Percentiles rank a stretch among this genome's conserved stretches.
phyloP scores from a whole-genome alignment of 1,140 invertebrate genomes.

The Temnothorax curvispinosus region DNA sequence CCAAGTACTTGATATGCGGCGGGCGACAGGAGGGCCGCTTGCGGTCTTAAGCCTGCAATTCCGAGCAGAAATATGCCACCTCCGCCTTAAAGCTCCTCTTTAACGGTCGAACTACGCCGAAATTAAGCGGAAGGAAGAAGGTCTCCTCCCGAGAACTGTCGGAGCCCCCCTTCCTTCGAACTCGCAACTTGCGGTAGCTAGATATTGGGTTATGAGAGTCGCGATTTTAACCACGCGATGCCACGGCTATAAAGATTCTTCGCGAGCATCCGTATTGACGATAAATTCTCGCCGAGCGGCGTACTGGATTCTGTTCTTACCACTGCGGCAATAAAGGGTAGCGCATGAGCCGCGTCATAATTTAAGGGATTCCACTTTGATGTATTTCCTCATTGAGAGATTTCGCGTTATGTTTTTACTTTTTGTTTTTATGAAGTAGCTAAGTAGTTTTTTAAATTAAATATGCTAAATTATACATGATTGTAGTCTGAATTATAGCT shows the following conservation, averaged over 20 bases:
- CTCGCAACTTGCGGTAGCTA: slow-evolving; percentile 26
- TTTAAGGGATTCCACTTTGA: slow-evolving; percentile 45
- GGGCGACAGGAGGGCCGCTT: slow-evolving; percentile 62
- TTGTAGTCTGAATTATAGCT: background rate
- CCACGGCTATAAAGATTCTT: slow-evolving; percentile 40
- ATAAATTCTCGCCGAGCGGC: slow-evolving; percentile 60
- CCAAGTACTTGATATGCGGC: slow-evolving; percentile 76
- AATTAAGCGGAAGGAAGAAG: slow-evolving; percentile 74
- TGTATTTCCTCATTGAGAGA: slow-evolving; percentile 14
- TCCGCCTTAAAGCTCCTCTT: slow-evolving; percentile 70
- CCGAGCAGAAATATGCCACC: slow-evolving; percentile 73
- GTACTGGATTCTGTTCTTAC: background rate
- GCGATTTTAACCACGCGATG: slow-evolving; percentile 33
- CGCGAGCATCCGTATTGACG: slow-evolving; percentile 53
- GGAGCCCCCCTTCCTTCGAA: background rate
- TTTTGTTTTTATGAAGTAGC: background rate
- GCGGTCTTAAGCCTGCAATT: slow-evolving; percentile 76
- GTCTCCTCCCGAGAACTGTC: background rate
- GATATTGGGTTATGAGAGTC: slow-evolving; percentile 42
- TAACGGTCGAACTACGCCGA: slow-evolving; percentile 73
- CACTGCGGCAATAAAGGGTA: slow-evolving; percentile 63
- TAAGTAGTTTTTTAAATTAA: slow-evolving; percentile 15
- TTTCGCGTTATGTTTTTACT: slow-evolving; percentile 30
- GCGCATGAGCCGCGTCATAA: slow-evolving; percentile 34
- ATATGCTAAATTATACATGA: background rate